Conservation (phyloP, 2,888 invertebrate genomes). For the Nycteola revayana region DNA sequence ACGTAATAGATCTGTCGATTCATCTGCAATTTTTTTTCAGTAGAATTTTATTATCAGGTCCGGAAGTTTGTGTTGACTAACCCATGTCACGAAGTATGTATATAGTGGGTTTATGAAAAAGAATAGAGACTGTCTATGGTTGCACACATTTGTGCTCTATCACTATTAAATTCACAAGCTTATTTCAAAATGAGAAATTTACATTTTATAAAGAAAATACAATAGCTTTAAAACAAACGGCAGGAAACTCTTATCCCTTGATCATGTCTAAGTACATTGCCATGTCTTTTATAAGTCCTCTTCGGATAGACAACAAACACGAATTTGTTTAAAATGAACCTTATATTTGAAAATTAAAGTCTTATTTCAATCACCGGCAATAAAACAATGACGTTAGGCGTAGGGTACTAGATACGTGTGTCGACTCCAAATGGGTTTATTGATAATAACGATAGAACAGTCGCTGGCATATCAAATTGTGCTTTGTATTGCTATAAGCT, state of each 20-base stretch:
- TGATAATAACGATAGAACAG: constrained; percentile 43
- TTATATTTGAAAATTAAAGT: not conserved
- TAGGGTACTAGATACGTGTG: constrained; percentile 36
- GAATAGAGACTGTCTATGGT: too few relatives aligned
- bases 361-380: constrained; percentile 2
- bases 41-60: too few relatives aligned
- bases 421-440: constrained; percentile 53
- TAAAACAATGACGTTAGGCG: constrained; percentile 38
- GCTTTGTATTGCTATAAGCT: constrained; percentile 25
- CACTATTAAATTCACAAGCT: too few relatives aligned
- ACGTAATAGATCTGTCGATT: too few relatives aligned
- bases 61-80: too few relatives aligned
- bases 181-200: too few relatives aligned
- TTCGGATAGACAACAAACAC: constrained; percentile 18
- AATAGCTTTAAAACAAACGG: constrained; percentile 18
- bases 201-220: too few relatives aligned
- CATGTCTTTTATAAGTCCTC: constrained; percentile 30
- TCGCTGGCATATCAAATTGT: constrained; percentile 43
- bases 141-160: too few relatives aligned
- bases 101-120: too few relatives aligned
- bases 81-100: too few relatives aligned
- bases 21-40: too few relatives aligned
- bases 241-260: constrained; percentile 35
- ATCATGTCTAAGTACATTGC: constrained; percentile 36
- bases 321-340: constrained; percentile 17